Evolutionary conservation across 2,113 vertebrate genomes (phyloP).

Genomic region (Corydoras maculifer): DNA sequence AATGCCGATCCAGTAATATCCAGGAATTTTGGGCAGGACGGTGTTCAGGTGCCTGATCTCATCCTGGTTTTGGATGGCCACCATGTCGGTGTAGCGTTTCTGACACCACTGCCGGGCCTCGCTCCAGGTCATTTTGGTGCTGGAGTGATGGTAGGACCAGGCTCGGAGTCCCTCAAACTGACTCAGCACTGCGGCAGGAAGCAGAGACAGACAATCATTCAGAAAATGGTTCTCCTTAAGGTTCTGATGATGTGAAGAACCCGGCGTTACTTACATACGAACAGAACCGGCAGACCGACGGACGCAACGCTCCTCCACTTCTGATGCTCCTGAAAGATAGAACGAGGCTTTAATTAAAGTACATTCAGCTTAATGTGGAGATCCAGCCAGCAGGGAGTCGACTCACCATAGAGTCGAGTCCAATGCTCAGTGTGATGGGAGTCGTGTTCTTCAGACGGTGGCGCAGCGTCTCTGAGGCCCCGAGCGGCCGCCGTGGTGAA

Average conservation of each 20-base stretch:
- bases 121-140: constrained; percentile 62
- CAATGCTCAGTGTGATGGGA: not conserved
- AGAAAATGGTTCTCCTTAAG: no score
- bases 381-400: not conserved
- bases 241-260: not conserved
- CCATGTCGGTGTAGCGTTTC: constrained; percentile 75
- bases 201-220: not conserved
- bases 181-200: constrained; percentile 55
- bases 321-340: constrained; percentile 28
- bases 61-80: constrained; percentile 86
- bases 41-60: constrained; percentile 76
- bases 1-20: constrained; percentile 92
- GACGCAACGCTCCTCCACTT: no score
- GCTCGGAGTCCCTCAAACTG: constrained; percentile 53
- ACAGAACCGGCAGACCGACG: constrained; percentile 8
- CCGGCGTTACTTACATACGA: constrained; percentile 30
- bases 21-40: constrained; percentile 46
- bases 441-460: not conserved
- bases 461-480: constrained; percentile 7
- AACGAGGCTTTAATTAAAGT: not conserved
- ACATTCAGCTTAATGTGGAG: not conserved
- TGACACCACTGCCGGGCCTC: constrained; percentile 70
- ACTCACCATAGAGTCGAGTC: constrained; percentile 53
- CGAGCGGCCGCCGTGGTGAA: not conserved
- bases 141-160: constrained; percentile 75